Evolutionary conservation across 2,113 vertebrate genomes (phyloP), one percentile per base, ranked within the genome.

Genomic region (Eptesicus fuscus): DNA sequence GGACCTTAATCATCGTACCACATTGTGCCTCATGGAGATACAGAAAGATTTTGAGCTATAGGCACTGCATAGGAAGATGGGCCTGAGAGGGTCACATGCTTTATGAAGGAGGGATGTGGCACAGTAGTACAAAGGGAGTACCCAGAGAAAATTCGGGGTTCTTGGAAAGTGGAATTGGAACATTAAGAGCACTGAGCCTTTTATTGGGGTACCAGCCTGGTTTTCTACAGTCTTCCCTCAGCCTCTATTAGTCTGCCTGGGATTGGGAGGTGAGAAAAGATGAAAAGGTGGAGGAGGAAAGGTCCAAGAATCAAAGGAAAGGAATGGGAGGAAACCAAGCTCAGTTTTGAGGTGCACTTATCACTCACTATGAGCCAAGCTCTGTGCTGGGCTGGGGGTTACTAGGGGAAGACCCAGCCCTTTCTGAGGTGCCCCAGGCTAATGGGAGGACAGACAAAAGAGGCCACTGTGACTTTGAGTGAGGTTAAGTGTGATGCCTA

Each of bases 1-100:
- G 25, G 16, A 65, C 23, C 67, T 61, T 71, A 18, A 67, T 35
- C 37, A 14, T 22, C 0, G 0, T 0, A 0, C 30, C 47, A 4
- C 14, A 16, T 10, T 32, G 17, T 3, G 10, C 28, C 37, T 49
- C 14, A 5, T 1, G 32, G 73, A 87, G 44, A 14, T 3, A 23
- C 14, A 49, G 80, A 51, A 47, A 63, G 74, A 53, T 28, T 53
- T 49, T 44, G 65, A 84, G 37, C 13, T 74, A 9, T n/a, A 37
- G 78, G 42, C 28, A 13, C 40, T 56, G 32, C 40, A 37, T 82
- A 53, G 63, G n/a, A 85, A 83, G 44, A n/a, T 51, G 9, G 37
- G 17, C 2, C 10, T 17, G 23, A 77, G 51, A 56, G 30, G 51
- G 12, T 28, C 22, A 16, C 4, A 23, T 6, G 22, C 17, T 35